Evolutionary conservation across 2,113 vertebrate genomes (phyloP).

Genomic region (Delphinus delphis): DNA sequence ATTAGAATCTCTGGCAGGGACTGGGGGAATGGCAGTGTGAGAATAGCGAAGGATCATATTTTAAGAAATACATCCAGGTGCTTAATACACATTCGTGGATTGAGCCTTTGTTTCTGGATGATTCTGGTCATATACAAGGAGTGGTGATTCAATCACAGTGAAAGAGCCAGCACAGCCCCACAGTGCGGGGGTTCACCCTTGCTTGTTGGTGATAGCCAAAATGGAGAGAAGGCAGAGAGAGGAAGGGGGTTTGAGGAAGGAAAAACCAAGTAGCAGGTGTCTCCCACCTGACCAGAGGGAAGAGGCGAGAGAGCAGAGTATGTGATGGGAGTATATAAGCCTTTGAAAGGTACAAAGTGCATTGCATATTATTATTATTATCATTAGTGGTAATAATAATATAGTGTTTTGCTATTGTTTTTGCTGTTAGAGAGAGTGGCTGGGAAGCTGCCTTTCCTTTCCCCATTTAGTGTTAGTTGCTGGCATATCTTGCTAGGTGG

Average conservation of each 20-base stretch:
- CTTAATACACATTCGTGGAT: background rate
- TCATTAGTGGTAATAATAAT: background rate
- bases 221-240: background rate
- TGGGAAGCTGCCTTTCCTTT: background rate
- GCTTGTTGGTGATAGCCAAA: background rate
- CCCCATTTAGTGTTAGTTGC: background rate
- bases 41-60: background rate
- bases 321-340: too few relatives aligned
- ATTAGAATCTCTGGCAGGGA: background rate
- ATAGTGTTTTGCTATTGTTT: background rate
- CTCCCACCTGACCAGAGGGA: background rate
- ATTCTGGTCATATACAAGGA: background rate
- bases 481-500: background rate
- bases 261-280: background rate
- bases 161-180: background rate
- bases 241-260: background rate
- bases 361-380: accelerated
- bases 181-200: background rate
- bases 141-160: background rate
- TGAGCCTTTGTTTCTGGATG: background rate
- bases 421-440: background rate
- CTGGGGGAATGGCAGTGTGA: background rate
- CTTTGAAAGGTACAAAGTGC: background rate
- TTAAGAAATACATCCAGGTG: background rate
- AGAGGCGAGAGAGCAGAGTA: background rate